Conservation (phyloP, 2,797 vertebrate species). For the Enteromius treurensis region DNA sequence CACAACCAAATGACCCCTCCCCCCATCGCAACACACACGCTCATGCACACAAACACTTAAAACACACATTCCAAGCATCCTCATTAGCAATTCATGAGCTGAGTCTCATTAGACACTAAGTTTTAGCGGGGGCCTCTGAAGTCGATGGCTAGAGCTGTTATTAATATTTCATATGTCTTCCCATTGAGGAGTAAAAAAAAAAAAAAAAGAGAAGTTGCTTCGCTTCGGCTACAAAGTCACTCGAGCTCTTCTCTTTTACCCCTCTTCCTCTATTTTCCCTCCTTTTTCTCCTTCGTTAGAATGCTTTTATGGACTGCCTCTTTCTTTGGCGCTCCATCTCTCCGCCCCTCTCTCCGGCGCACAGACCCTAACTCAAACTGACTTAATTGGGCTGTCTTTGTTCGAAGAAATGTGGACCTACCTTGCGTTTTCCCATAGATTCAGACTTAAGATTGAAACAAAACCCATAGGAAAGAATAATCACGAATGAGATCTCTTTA, state of each 20-base stretch:
- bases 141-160: conserved; percentile 81
- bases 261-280: conserved; percentile 45
- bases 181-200: conserved; percentile 73
- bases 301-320: conserved; percentile 45
- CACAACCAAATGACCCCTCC: conserved; percentile 61
- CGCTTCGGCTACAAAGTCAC: conserved; percentile 79
- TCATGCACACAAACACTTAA: conserved; percentile 56
- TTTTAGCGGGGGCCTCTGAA: conserved; percentile 81
- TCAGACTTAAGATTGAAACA: conserved; percentile 38
- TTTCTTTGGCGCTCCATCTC: conserved; percentile 59
- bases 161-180: conserved; percentile 83
- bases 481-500: conserved; percentile 27
- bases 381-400: conserved; percentile 85
- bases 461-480: background rate
- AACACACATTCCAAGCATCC: conserved; percentile 77
- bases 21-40: conserved; percentile 31
- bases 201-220: conserved; percentile 73
- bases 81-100: conserved; percentile 83
- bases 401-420: conserved; percentile 77
- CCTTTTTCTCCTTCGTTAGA: conserved; percentile 59
- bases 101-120: conserved; percentile 82
- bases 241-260: conserved; percentile 59
- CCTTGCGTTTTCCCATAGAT: conserved; percentile 69
- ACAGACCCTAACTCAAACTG: conserved; percentile 82
- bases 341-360: conserved; percentile 70